Base-by-base conservation (phyloP, 2,113 vertebrate species). In the Ranitomeya imitator region DNA sequence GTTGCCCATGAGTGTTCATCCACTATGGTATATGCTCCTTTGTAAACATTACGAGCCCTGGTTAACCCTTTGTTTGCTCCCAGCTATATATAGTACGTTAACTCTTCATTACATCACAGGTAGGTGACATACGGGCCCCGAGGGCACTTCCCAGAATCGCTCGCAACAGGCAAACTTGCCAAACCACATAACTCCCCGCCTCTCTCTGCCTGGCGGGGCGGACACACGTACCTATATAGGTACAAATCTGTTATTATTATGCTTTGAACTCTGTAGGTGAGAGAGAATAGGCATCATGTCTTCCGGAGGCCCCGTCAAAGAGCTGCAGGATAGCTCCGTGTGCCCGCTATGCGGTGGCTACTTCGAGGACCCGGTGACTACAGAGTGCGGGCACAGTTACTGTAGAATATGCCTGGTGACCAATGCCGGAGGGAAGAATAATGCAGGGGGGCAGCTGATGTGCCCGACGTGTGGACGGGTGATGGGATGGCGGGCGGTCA, bases 301-400 rank as follows among this genome's bases (percentile, higher is more conserved):
- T 4, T 16, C 81, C 15, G 10, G 9, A 23, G 71, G 87, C 3
- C 59, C 87, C 15, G 60, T 94, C 90, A 91, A 91, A 86, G 92
- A 93, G 90, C 90, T 94, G 90, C 93, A 93, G 89, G 92, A 90
- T 76, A 89, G 93, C 52, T 90, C 92, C 4, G 91, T 93, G 65
- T 94, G 94, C 89, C 92, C 93, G 2, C 85, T 92, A 31, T 94
- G 94, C 79, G 86, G 90, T 69, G 90, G 90, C n/a, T 92, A 91
- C 90, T 94, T 94, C 85, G 86, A 93, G 90, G 93, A 94, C 80
- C 94, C 94, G 0, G 94, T 94, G 88, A 91, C 92, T 21, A 87
- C 94, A 84, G 93, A 93, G 15, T 94, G 94, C 0, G 93, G 93
- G n/a, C 94, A 94, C 91, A 94, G 92, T 88, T 94, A 94, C 90